These are phyloP conservation scores for Cheilosia variabilis DNA, from an alignment of 2,888 invertebrate genomes.

Conservation along the genomic window DNA sequence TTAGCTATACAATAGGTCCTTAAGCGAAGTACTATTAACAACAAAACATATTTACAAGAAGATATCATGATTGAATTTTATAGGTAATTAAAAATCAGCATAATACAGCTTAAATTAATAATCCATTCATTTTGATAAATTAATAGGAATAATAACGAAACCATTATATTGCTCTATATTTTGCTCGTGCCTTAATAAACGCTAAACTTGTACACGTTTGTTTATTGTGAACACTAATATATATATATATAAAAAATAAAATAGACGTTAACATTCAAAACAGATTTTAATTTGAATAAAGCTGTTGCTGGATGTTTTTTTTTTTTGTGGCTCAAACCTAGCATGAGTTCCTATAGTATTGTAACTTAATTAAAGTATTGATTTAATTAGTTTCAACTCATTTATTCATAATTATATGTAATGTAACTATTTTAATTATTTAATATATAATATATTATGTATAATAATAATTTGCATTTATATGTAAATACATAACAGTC, in stretches of 20 bases:
- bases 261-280: constrained; percentile 47
- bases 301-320: constrained; percentile 54
- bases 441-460: constrained; percentile 58
- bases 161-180: constrained; percentile 34
- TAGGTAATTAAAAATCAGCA: background rate
- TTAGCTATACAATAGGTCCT: background rate
- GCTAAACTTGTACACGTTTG: constrained; percentile 14
- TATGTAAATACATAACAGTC: constrained; percentile 71
- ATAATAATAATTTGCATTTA: constrained; percentile 45
- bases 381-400: constrained; percentile 69
- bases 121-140: background rate
- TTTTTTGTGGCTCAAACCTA: constrained; percentile 8
- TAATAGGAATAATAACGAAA: constrained; percentile 16
- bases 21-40: constrained; percentile 14
- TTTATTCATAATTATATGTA: constrained; percentile 72
- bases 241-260: no score
- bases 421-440: constrained; percentile 51
- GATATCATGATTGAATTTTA: background rate
- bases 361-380: constrained; percentile 39
- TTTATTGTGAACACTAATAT: background rate
- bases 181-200: constrained; percentile 14
- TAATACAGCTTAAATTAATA: background rate
- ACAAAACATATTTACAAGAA: constrained; percentile 46
- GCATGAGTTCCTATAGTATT: constrained; percentile 20
- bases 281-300: constrained; percentile 41